These are phyloP conservation scores for Diprion similis DNA, from an alignment of 1,140 invertebrate genomes.

Conservation along the genomic window DNA sequence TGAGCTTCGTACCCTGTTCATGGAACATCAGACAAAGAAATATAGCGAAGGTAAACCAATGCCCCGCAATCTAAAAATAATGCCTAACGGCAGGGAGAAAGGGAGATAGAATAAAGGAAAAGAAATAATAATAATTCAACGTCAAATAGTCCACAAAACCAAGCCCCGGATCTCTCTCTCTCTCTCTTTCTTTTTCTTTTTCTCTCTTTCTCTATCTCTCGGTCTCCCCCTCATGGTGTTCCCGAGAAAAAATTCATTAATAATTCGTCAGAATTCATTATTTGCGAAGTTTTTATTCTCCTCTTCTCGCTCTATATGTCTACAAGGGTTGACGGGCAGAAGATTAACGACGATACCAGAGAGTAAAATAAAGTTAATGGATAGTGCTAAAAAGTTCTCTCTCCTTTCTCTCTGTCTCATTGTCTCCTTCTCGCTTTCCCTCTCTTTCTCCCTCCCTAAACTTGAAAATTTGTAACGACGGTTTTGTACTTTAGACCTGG, in stretches of 20 bases:
- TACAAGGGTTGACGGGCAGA: neutral
- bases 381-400: neutral
- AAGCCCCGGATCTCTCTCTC: neutral
- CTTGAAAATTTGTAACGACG: constrained; percentile 16
- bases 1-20: constrained; percentile 80
- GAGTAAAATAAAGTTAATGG: constrained; percentile 1
- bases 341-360: neutral
- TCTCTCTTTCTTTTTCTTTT: neutral
- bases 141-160: neutral
- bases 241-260: constrained; percentile 4
- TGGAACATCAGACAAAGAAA: constrained; percentile 79
- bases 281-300: neutral
- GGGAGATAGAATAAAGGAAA: too few relatives aligned
- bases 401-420: too few relatives aligned
- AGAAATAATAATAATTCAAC: constrained; percentile 1
- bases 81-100: too few relatives aligned
- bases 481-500: constrained; percentile 68
- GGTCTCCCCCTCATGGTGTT: neutral
- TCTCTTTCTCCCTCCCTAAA: neutral
- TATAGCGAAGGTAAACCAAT: constrained; percentile 53
- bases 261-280: constrained; percentile 3
- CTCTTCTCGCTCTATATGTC: neutral
- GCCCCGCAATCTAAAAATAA: neutral
- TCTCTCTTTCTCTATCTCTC: too few relatives aligned
- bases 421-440: neutral